phyloP scores from a whole-genome alignment of 2,888 invertebrate genomes.

The Chelonus formosanus region DNA sequence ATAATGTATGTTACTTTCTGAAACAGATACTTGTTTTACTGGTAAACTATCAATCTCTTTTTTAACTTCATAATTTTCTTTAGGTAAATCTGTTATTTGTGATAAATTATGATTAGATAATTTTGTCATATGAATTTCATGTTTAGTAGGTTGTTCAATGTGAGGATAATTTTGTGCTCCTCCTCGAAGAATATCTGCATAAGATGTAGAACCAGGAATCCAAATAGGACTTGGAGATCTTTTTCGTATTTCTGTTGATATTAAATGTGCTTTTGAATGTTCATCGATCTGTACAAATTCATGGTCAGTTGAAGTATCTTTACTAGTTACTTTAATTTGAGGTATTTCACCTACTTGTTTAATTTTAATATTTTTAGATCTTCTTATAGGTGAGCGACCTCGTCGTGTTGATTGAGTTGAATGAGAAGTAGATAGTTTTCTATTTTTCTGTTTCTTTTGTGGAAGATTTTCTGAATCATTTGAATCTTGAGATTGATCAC shows the following conservation, averaged over 20 bases:
- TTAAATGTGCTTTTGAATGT: slow-evolving; percentile 40
- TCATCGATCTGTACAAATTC: slow-evolving; percentile 20
- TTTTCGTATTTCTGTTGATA: slow-evolving; percentile 56
- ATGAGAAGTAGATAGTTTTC: background rate
- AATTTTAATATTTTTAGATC: slow-evolving; percentile 25
- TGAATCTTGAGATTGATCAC: too few relatives aligned
- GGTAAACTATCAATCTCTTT: background rate
- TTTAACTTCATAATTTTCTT: slow-evolving; percentile 13
- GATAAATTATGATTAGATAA: too few relatives aligned
- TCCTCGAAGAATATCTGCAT: slow-evolving; percentile 82
- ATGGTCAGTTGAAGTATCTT: slow-evolving; percentile 20
- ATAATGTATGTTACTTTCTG: slow-evolving; percentile 7
- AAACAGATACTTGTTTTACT: background rate
- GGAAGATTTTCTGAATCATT: slow-evolving; percentile 9
- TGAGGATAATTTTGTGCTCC: slow-evolving; percentile 4
- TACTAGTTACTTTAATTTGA: slow-evolving; percentile 39
- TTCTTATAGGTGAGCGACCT: slow-evolving; percentile 68
- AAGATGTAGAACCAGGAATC: slow-evolving; percentile 78
- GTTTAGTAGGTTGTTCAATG: background rate
- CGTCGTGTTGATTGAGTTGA: slow-evolving; percentile 52
- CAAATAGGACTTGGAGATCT: slow-evolving; percentile 78
- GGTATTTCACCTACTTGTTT: slow-evolving; percentile 34
- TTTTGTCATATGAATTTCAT: background rate
- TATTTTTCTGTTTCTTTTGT: background rate
- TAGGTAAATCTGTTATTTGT: too few relatives aligned